phyloP scores from a whole-genome alignment of 2,797 vertebrate species.

The Sebastes kiyomatsui region DNA sequence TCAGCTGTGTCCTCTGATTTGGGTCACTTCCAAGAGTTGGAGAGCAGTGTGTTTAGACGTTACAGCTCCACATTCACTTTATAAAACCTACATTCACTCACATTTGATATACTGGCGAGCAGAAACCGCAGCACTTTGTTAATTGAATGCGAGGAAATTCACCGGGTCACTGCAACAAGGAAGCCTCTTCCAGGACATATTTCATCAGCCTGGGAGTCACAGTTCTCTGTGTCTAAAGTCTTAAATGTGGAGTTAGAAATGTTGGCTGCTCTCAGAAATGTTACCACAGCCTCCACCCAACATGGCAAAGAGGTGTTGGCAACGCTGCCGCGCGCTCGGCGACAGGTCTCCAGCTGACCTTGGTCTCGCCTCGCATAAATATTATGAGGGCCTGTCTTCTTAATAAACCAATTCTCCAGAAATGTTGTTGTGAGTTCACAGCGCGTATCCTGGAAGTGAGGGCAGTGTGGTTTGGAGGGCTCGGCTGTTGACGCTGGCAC shows the following conservation, averaged over 20 bases:
- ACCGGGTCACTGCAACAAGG: conserved; percentile 28
- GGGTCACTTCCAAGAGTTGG: conserved; percentile 4
- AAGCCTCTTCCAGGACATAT: conserved; percentile 24
- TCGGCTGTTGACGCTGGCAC: conserved; percentile 62
- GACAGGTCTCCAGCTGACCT: conserved; percentile 38
- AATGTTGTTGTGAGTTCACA: conserved; percentile 52
- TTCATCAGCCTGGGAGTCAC: conserved; percentile 33
- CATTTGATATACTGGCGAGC: conserved; percentile 5
- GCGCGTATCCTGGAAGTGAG: conserved; percentile 46
- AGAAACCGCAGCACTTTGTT: conserved; percentile 4
- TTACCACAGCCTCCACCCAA: conserved; percentile 26
- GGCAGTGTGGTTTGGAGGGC: conserved; percentile 55
- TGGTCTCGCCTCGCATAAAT: conserved; percentile 26
- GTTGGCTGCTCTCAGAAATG: conserved; percentile 28
- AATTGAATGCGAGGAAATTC: conserved; percentile 27
- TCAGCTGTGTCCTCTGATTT: conserved; percentile 28
- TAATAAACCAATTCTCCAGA: conserved; percentile 49
- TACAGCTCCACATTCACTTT: conserved; percentile 31
- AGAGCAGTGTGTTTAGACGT: conserved; percentile 32
- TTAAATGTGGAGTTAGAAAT: conserved; percentile 40
- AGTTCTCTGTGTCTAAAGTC: conserved; percentile 15
- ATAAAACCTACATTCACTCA: conserved; percentile 36
- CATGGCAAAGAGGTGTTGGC: conserved; percentile 37
- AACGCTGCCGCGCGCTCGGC: neutral
- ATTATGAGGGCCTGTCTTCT: conserved; percentile 42